Evolutionary conservation across 2,888 invertebrate species (phyloP), one percentile per base, ranked within the genome.

Genomic region (Elmis aenea): DNA sequence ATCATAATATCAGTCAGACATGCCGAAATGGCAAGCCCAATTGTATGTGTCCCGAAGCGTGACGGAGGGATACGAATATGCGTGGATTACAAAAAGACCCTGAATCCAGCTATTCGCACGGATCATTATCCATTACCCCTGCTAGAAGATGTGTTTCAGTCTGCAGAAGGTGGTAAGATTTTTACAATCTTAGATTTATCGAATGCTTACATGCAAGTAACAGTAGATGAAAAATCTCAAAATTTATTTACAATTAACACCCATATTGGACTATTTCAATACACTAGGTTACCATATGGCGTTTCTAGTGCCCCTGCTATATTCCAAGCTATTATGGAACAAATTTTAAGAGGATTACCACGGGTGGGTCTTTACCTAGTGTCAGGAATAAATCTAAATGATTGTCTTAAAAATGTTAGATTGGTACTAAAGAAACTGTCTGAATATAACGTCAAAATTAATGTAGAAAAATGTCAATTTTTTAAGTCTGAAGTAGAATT

Each of bases 111-210:
- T 9, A 33, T 57, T 5, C 38, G 54, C 20, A 41, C 43, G 13
- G 54, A 58, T 13, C 51, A 55, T 24, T 57, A 54, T 29, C 55
- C 55, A 6, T 46, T 62, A 33, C 59, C 58, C 1, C 10, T 4
- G 23, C 4, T 4, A 9, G 34, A 38, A 10, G 31, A 41, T 21
- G 31, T 45, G 24, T 41, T 45, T 21, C 14, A 36, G 8, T 26
- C 25, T 8, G 8, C 40, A 18, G 13, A 10, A 5, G 23, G 29
- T 10, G 23, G 23, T 18, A 33, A 29, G 20, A 15, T 24, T 10
- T 34, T 26, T 5, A 25, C 30, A 13, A 36, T 48, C 3, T 18
- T 57, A 21, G 52, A 58, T 49, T 43, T 55, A 9, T 39, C 38
- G 23, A 45, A 50, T 20, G 56, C 55, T 4, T 57, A 53, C 45